Conservation (phyloP, 2,888 invertebrate genomes). For the Hydroisotoma schaefferi region DNA sequence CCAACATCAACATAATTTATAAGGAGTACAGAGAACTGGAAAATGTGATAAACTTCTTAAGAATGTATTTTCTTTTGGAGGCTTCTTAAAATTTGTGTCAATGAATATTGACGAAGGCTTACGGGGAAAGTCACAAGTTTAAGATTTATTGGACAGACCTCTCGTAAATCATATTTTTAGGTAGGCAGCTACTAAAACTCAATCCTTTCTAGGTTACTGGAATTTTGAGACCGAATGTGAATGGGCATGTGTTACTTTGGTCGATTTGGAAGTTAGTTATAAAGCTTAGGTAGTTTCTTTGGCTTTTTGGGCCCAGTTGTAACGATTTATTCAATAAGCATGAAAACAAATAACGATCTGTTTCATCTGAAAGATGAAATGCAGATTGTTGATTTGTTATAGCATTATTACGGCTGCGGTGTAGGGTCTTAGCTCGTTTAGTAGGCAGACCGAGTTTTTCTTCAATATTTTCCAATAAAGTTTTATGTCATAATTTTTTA, state of each 20-base stretch:
- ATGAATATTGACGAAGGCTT: not conserved
- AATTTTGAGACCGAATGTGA: not conserved
- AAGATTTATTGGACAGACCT: not conserved
- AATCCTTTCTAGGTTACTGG: slow-evolving; percentile 4
- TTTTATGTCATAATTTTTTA: no score
- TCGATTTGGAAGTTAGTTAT: no score
- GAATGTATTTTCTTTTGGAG: not conserved
- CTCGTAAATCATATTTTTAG: slow-evolving; percentile 1
- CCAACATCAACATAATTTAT: no score
- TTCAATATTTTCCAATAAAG: no score
- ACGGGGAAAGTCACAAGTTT: slow-evolving; percentile 1
- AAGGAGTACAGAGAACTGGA: no score
- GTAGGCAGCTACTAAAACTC: not conserved
- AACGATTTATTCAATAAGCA: no score
- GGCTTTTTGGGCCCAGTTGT: no score
- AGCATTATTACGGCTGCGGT: no score
- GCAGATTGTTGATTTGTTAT: no score
- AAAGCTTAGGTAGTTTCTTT: not conserved
- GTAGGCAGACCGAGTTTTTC: no score
- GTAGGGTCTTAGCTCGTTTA: no score
- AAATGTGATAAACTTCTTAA: no score
- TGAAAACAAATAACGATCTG: not conserved
- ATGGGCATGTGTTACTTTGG: not conserved
- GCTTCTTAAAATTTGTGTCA: slow-evolving; percentile 2
- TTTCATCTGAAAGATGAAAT: not conserved